These are phyloP conservation scores for Microctonus aethiopoides DNA, from an alignment of 2,888 invertebrate species.

Conservation along the genomic window DNA sequence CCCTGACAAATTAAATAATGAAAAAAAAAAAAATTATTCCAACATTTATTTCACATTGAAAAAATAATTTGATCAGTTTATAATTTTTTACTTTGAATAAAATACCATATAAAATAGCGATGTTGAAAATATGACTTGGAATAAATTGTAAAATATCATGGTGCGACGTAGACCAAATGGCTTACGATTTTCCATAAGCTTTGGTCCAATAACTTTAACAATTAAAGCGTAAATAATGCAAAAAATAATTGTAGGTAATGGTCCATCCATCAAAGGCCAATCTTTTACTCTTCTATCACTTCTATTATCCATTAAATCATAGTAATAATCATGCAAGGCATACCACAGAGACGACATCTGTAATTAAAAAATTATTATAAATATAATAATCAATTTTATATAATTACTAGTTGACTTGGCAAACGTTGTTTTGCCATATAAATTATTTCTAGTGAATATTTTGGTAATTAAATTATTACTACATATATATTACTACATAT, in stretches of 20 bases:
- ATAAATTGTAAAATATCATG: constrained; percentile 85
- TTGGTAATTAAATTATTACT: too few species aligned
- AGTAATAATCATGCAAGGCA: constrained; percentile 74
- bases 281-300: constrained; percentile 84
- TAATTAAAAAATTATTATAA: constrained; percentile 33
- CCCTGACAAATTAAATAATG: constrained; percentile 62
- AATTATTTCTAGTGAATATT: too few species aligned
- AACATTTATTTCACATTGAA: too few species aligned
- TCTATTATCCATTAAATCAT: constrained; percentile 85
- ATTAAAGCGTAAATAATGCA: constrained; percentile 81
- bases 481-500: too few species aligned
- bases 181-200: constrained; percentile 86
- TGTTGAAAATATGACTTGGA: constrained; percentile 82
- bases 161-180: constrained; percentile 81
- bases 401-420: too few species aligned
- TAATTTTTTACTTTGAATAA: background rate
- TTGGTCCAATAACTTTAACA: constrained; percentile 83
- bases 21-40: constrained; percentile 7
- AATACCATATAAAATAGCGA: constrained; percentile 81
- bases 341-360: constrained; percentile 73
- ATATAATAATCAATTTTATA: too few species aligned
- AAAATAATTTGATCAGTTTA: background rate
- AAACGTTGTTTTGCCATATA: too few species aligned
- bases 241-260: constrained; percentile 80
- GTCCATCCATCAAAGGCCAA: constrained; percentile 86